Evolutionary conservation across 2,113 vertebrate species (phyloP).

Genomic region (Cinclus cinclus): DNA sequence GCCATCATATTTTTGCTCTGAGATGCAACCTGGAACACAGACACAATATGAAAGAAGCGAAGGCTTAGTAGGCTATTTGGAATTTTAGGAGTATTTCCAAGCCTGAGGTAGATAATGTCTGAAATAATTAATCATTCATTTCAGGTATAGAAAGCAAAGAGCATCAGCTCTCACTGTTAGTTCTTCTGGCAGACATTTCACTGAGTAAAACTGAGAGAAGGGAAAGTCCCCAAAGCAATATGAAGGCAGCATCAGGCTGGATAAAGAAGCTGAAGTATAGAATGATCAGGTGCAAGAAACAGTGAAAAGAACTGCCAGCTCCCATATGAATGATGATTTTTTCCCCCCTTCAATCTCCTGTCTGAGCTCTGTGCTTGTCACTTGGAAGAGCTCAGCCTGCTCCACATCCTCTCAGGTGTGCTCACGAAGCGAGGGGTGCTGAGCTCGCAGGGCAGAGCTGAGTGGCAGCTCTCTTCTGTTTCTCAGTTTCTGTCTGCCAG

Average conservation of each 20-base stretch:
- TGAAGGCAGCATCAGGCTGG: neutral
- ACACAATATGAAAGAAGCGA: neutral
- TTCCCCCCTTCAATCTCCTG: neutral
- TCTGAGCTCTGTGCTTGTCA: neutral
- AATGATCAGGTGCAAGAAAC: neutral
- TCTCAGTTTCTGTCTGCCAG: fast-evolving
- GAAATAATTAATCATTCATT: slow-evolving; percentile 20
- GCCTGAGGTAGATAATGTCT: slow-evolving; percentile 2
- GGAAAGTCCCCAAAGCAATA: neutral
- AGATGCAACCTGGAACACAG: neutral
- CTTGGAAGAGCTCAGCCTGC: neutral
- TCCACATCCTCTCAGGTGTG: neutral
- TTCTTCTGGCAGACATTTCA: neutral
- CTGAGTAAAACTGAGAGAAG: neutral
- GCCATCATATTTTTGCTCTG: neutral
- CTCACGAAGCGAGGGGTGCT: neutral
- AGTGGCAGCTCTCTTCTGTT: neutral
- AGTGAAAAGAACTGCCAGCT: slow-evolving; percentile 1
- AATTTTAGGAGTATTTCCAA: neutral
- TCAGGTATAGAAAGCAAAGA: neutral
- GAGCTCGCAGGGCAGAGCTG: neutral
- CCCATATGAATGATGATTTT: neutral
- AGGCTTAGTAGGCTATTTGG: neutral
- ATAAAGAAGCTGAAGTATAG: neutral
- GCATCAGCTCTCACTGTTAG: neutral